Evolutionary conservation across 2,888 invertebrate species (phyloP), one percentile per base, ranked within the genome.

Genomic region (Dasysyrphus tricinctus): DNA sequence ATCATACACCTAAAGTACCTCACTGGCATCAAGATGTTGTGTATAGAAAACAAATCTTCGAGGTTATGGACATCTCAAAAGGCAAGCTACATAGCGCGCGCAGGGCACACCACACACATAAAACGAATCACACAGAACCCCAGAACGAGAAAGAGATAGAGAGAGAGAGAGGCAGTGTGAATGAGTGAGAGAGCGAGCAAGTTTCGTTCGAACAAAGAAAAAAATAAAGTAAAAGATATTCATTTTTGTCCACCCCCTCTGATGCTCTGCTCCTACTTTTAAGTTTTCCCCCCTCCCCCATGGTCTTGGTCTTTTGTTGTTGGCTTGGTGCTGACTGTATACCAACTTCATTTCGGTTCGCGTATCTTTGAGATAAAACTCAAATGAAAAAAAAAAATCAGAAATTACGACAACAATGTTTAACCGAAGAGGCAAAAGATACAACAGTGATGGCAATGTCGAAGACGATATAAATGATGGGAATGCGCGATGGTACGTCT

Each of bases 1-100:
- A 90, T 91, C 89, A 91, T 92, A 92, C 91, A 90, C 90, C 89
- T 82, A 88, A 88, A 57, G 79, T 84, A 75, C 39, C 51, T 83
- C 74, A 34, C 74, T 37, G 69, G 56, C 77, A 75, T 81, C 75
- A 65, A 78, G 74, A 86, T 86, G 65, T 81, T 63, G 74, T 63
- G 74, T 75, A 39, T 56, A 72, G 81, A 81, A 86, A 79, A 72
- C 75, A 86, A 82, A 79, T 86, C 86, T 82, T 86, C 73, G 81
- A 75, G 78, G 78, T 79, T 86, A 82, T 81, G 86, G 81, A 86
- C 79, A 86, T 81, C 78, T 78, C 72, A 49, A 57, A 76, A 72
- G 74, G 80, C 70, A 76, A 59, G 59, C 63, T 47, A 70, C 56
- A 85, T 86, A 86, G 77, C 86, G 77, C 86, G 86, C 82, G 82